Evolutionary conservation across 2,113 vertebrate species (phyloP).

Genomic region (Dasyornis broadbenti): DNA sequence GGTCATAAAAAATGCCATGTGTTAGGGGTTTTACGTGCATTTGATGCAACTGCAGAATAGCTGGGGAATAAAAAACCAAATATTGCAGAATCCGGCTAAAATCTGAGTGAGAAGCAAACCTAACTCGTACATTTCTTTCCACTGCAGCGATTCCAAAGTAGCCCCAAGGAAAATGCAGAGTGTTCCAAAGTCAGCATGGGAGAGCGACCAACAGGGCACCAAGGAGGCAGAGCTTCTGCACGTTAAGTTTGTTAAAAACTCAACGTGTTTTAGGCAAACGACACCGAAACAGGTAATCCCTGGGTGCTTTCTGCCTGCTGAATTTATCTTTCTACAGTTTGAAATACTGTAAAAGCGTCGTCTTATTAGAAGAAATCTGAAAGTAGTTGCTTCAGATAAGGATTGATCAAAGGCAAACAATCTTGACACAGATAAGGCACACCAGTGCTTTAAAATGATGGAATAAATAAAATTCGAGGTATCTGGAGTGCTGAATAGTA

Average conservation of each 20-base stretch:
- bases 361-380: neutral
- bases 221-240: neutral
- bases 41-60: neutral
- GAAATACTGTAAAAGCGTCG: neutral
- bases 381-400: neutral
- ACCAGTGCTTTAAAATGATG: neutral
- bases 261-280: neutral
- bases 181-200: neutral
- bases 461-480: neutral
- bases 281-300: neutral
- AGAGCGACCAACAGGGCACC: neutral
- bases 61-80: slow-evolving; percentile 1
- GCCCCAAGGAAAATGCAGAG: neutral
- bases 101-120: neutral
- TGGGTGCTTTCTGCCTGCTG: neutral
- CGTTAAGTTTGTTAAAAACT: neutral
- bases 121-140: neutral
- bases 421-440: fast-evolving
- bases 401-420: neutral
- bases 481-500: neutral
- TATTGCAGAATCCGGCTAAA: neutral
- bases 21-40: neutral
- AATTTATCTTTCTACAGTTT: neutral
- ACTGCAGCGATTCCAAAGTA: neutral
- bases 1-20: neutral